A percentile compares a stretch with the other conserved stretches of the same genome.
These are phyloP conservation scores for Nematolebias whitei DNA, from an alignment of 2,113 vertebrate genomes.

Conservation along the genomic window DNA sequence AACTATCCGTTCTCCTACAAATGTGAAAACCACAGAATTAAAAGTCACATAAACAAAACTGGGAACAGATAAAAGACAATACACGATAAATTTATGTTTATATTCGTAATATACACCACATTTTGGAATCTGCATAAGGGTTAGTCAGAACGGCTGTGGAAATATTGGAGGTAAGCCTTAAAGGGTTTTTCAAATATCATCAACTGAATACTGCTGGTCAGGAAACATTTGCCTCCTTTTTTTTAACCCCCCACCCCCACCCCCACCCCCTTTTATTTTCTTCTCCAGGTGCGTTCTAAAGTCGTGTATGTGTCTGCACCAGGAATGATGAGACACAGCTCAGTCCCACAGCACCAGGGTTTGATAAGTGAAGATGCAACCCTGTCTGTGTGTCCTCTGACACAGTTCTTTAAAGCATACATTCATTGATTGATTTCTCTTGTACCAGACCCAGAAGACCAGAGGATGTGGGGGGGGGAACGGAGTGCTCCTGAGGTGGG, in stretches of 20 bases:
- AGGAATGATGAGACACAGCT: slow-evolving; percentile 21
- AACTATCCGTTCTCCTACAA: slow-evolving; percentile 26
- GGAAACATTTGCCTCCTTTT: slow-evolving; percentile 17
- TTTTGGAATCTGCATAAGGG: slow-evolving; percentile 67
- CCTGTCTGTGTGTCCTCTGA: slow-evolving; percentile 19
- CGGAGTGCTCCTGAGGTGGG: slow-evolving; percentile 28
- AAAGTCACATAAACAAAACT: slow-evolving; percentile 35
- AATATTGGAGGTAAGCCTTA: slow-evolving; percentile 43
- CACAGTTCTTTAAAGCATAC: slow-evolving; percentile 66
- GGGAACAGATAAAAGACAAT: slow-evolving; percentile 42
- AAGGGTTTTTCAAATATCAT: slow-evolving; percentile 23
- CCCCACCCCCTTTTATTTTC: too few relatives aligned
- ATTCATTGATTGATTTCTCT: slow-evolving; percentile 67
- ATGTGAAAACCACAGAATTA: slow-evolving; percentile 36
- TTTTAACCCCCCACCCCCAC: slow-evolving; percentile 14
- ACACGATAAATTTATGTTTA: slow-evolving; percentile 57
- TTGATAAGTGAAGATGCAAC: background rate
- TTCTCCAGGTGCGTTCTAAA: slow-evolving; percentile 10
- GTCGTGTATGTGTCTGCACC: slow-evolving; percentile 17
- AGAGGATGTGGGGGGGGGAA: slow-evolving; percentile 13
- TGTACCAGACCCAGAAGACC: slow-evolving; percentile 30
- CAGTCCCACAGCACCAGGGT: slow-evolving; percentile 25
- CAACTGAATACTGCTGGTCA: slow-evolving; percentile 66
- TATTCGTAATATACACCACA: slow-evolving; percentile 64
- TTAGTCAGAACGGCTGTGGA: slow-evolving; percentile 42